Percentiles rank a stretch among this genome's conserved stretches.
Evolutionary conservation across 1,140 invertebrate species (phyloP).

Genomic region (Megalonaias nervosa): DNA sequence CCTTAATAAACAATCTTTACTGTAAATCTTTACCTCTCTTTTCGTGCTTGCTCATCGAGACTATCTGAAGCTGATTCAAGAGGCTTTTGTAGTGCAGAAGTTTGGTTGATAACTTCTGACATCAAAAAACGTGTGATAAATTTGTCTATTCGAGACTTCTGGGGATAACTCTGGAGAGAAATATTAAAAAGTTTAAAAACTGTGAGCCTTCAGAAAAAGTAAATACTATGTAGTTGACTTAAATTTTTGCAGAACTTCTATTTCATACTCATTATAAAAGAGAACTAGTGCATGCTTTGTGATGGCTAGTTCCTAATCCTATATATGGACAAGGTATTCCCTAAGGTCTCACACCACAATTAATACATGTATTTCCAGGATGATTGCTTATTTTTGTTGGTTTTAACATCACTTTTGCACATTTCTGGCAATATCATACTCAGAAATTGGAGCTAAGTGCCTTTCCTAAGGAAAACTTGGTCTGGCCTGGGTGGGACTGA

Average conservation of each 20-base stretch:
- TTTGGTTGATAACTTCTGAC: slow-evolving; percentile 58
- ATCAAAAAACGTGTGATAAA: slow-evolving; percentile 63
- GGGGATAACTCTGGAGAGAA: slow-evolving; percentile 51
- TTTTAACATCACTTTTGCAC: no score
- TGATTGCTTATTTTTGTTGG: no score
- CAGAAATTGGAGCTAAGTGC: no score
- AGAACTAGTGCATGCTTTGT: no score
- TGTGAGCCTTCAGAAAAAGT: not conserved
- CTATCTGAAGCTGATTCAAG: slow-evolving; percentile 59
- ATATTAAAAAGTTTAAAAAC: not conserved
- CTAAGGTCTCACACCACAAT: no score
- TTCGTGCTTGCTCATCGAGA: slow-evolving; percentile 57
- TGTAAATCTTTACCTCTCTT: slow-evolving; percentile 45
- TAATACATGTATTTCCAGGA: no score
- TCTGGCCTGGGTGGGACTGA: no score
- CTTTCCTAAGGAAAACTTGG: no score
- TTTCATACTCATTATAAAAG: no score
- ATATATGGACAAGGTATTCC: no score
- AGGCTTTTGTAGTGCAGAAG: slow-evolving; percentile 56
- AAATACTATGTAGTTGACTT: not conserved
- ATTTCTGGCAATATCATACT: no score
- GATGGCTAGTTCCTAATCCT: no score
- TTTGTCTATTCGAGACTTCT: slow-evolving; percentile 46
- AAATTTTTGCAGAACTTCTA: not conserved
- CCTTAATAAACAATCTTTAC: not conserved